Conservation (phyloP, 2,888 invertebrate genomes). For the Prenolepis imparis region DNA sequence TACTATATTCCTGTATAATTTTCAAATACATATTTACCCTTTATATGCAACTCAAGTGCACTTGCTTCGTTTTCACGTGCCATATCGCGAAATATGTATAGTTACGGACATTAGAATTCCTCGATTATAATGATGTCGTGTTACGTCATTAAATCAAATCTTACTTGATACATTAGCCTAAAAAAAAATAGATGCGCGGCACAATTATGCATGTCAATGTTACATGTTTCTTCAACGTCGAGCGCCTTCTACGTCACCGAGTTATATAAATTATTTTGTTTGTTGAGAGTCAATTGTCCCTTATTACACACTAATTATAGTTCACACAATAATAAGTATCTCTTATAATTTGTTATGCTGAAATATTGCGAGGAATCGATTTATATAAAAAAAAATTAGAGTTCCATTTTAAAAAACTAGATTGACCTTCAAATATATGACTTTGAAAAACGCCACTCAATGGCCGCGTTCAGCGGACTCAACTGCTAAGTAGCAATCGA, state of each 20-base stretch:
- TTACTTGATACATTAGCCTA: constrained; percentile 22
- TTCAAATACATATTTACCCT: constrained; percentile 71
- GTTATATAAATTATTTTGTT: constrained; percentile 50
- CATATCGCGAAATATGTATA: constrained; percentile 75
- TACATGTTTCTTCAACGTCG: constrained; percentile 21
- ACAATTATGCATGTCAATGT: constrained; percentile 28
- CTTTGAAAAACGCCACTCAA: too few species aligned
- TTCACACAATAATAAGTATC: too few species aligned
- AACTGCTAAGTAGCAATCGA: too few species aligned
- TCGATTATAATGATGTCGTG: background rate
- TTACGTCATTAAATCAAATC: constrained; percentile 8
- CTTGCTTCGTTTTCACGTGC: constrained; percentile 77
- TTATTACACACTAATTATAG: background rate
- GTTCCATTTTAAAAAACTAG: too few species aligned
- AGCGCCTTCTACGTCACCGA: background rate
- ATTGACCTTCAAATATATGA: too few species aligned
- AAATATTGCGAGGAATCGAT: too few species aligned
- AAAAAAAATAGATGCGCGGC: constrained; percentile 1
- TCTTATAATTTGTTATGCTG: too few species aligned
- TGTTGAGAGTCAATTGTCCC: constrained; percentile 42
- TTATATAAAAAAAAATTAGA: too few species aligned
- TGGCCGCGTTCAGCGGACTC: too few species aligned
- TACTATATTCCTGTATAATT: background rate
- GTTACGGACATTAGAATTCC: background rate
- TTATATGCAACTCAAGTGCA: constrained; percentile 78